Percentiles rank a stretch among this genome's conserved stretches.
These are phyloP conservation scores for Chironomus tepperi DNA, from an alignment of 1,140 invertebrate genomes.

Conservation along the genomic window DNA sequence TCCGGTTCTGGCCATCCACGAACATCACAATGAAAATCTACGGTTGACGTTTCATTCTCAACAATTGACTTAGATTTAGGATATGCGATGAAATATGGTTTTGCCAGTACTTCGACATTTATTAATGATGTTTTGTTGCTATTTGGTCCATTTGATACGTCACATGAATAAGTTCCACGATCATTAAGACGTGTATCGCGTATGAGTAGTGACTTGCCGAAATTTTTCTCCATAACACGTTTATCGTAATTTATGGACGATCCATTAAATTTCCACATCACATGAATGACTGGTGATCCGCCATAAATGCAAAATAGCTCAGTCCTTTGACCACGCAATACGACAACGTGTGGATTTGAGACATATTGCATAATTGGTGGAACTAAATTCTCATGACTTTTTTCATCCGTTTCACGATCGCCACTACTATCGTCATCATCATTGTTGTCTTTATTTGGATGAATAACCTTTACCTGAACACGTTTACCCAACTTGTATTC, in stretches of 20 bases:
- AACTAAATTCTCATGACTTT: background rate
- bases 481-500: constrained; percentile 3
- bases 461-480: background rate
- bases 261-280: constrained; percentile 12
- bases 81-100: constrained; percentile 87
- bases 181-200: constrained; percentile 52
- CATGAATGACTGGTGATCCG: background rate
- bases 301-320: constrained; percentile 16
- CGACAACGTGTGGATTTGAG: background rate
- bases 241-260: background rate
- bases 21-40: constrained; percentile 79
- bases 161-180: constrained; percentile 80
- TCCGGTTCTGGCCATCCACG: constrained; percentile 79
- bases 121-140: constrained; percentile 76
- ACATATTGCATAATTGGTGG: background rate
- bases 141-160: constrained; percentile 82
- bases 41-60: constrained; percentile 79
- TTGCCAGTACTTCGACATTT: constrained; percentile 67
- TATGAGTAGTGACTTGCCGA: background rate
- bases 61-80: constrained; percentile 81
- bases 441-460: background rate
- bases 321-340: background rate
- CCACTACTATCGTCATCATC: background rate
- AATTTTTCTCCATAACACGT: background rate
- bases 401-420: background rate